A percentile compares a stretch with the other conserved stretches of the same genome.
These are phyloP conservation scores for Myiozetetes cayanensis DNA, from an alignment of 2,113 vertebrate genomes.

Conservation along the genomic window DNA sequence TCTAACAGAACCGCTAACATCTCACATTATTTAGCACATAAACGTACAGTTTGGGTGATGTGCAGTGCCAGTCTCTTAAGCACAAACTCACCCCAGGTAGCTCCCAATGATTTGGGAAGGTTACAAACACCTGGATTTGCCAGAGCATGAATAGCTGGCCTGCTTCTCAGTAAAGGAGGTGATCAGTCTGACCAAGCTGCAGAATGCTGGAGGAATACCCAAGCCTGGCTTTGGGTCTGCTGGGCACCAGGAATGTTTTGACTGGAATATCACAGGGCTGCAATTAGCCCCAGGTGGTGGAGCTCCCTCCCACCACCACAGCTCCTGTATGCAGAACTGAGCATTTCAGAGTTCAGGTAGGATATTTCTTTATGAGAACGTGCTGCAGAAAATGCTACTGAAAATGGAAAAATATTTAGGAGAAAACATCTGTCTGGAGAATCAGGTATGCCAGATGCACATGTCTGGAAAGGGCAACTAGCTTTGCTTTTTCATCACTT, in stretches of 20 bases:
- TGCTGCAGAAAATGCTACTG: not conserved
- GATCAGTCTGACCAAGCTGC: not conserved
- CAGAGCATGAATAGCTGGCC: not conserved
- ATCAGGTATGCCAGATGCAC: no score
- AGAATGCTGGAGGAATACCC: not conserved
- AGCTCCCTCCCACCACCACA: not conserved
- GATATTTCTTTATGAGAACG: not conserved
- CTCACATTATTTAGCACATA: not conserved
- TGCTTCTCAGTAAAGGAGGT: not conserved
- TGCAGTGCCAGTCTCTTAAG: not conserved
- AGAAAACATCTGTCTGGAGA: no score
- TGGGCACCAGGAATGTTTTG: not conserved
- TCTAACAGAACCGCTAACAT: rapidly evolving
- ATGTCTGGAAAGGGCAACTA: not conserved
- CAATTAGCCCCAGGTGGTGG: not conserved
- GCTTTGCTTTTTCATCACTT: not conserved
- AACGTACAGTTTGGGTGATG: not conserved
- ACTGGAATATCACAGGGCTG: not conserved
- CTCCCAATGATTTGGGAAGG: not conserved
- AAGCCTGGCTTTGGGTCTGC: not conserved
- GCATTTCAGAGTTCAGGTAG: not conserved
- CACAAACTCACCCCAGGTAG: not conserved
- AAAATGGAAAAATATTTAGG: not conserved
- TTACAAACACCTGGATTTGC: not conserved
- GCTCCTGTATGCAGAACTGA: not conserved